Evolutionary conservation across 2,888 invertebrate species (phyloP).

Genomic region (Tachina fera): DNA sequence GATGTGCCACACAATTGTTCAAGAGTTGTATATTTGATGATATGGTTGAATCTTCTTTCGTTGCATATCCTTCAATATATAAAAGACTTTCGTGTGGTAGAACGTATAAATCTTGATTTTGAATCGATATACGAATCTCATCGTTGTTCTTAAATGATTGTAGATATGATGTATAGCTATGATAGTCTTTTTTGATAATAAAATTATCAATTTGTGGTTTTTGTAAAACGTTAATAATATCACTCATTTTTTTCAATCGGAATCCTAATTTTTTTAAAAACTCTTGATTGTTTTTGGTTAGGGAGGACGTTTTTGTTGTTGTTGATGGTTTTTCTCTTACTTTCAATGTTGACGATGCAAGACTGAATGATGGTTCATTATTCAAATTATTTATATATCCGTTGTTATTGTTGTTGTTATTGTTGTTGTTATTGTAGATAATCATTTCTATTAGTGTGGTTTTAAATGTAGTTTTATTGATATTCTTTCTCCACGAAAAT

Average conservation of each 20-base stretch:
- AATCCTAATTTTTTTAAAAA: conserved; percentile 40
- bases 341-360: not conserved
- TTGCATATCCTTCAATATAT: conserved; percentile 73
- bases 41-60: conserved; percentile 40
- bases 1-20: conserved; percentile 72
- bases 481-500: conserved; percentile 71
- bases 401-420: not conserved
- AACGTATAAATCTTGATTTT: conserved; percentile 72
- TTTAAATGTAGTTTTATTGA: conserved; percentile 74
- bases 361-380: not conserved
- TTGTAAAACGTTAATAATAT: conserved; percentile 62
- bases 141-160: conserved; percentile 74
- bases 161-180: conserved; percentile 75
- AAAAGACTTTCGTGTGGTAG: not conserved
- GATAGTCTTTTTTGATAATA: conserved; percentile 74
- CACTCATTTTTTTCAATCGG: conserved; percentile 12
- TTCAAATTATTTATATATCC: conserved; percentile 14
- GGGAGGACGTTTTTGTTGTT: conserved; percentile 3
- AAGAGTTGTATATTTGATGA: conserved; percentile 50
- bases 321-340: not conserved
- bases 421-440: conserved; percentile 63
- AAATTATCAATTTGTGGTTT: conserved; percentile 71
- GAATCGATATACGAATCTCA: conserved; percentile 71
- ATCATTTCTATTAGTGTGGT: conserved; percentile 69
- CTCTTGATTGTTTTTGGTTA: conserved; percentile 49